A percentile compares a stretch with the other conserved stretches of the same genome.
Conservation (phyloP, 1,140 invertebrate genomes). For the Pseudomyrmex dendroicus region DNA sequence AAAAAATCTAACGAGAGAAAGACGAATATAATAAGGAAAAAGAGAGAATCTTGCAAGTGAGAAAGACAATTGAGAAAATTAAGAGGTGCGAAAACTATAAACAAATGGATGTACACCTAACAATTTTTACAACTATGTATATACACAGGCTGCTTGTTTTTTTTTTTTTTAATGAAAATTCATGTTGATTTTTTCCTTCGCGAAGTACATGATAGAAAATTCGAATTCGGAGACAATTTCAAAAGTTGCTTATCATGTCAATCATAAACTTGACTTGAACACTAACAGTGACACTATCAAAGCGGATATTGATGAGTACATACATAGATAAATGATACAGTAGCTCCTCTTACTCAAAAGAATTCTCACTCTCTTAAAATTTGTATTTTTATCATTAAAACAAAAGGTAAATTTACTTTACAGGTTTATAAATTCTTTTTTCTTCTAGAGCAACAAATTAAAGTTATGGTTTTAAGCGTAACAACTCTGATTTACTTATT, state of each 20-base stretch:
- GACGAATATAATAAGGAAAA: too few species aligned
- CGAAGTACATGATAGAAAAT: slow-evolving; percentile 4
- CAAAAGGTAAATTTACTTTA: too few species aligned
- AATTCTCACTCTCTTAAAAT: too few species aligned
- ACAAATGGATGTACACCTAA: slow-evolving; percentile 35
- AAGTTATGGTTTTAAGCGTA: too few species aligned
- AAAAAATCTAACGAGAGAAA: background rate
- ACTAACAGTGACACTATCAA: slow-evolving; percentile 26
- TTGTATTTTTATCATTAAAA: too few species aligned
- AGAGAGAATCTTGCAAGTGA: background rate
- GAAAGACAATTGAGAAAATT: background rate
- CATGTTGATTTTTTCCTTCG: background rate
- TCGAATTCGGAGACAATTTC: slow-evolving; percentile 14
- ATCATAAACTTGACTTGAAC: slow-evolving; percentile 23
- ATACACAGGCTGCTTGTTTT: slow-evolving; percentile 8
- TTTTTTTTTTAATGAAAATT: background rate
- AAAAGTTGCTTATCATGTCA: slow-evolving; percentile 3
- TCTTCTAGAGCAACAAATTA: too few species aligned
- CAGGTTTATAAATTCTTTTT: too few species aligned
- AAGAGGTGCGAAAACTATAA: slow-evolving; percentile 25
- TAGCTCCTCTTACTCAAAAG: too few species aligned
- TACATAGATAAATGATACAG: background rate
- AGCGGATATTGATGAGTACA: slow-evolving; percentile 44
- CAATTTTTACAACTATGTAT: slow-evolving; percentile 53
- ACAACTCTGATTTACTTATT: too few species aligned